Conservation (phyloP, 2,113 vertebrate species). For the Pogonocichla stellata region DNA sequence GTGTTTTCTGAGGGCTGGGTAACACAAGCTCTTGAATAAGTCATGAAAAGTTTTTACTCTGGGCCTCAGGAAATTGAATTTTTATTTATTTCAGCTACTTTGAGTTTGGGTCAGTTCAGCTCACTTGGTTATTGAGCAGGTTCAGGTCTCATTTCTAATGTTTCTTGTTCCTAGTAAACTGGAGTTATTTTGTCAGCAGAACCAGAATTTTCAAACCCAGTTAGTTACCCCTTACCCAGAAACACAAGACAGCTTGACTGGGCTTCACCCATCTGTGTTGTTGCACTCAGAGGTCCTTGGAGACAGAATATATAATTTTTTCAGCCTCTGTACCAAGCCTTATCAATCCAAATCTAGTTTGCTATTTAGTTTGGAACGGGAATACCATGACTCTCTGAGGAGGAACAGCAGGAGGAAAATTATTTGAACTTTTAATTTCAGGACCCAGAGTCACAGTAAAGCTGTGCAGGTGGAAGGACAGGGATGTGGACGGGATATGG, state of each 20-base stretch:
- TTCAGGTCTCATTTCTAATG: not conserved
- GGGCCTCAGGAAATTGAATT: not conserved
- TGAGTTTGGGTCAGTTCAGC: not conserved
- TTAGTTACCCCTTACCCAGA: not conserved
- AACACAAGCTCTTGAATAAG: not conserved
- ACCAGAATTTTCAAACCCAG: not conserved
- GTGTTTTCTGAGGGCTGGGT: not conserved
- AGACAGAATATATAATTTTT: not conserved
- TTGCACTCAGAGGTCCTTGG: not conserved
- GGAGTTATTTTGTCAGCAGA: not conserved
- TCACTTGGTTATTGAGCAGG: not conserved
- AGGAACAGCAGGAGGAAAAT: not conserved
- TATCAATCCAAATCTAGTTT: not conserved
- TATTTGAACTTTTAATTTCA: not conserved
- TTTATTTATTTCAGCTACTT: not conserved
- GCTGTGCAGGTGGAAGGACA: not conserved
- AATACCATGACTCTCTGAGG: not conserved
- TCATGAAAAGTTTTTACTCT: not conserved
- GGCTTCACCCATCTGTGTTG: not conserved
- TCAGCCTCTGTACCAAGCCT: not conserved
- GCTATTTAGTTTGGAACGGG: not conserved
- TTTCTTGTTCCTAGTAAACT: not conserved
- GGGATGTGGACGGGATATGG: accelerated
- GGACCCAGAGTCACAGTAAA: not conserved
- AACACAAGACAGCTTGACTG: not conserved